Base-by-base conservation (phyloP, 2,888 invertebrate genomes). In the Papilio gigon region DNA sequence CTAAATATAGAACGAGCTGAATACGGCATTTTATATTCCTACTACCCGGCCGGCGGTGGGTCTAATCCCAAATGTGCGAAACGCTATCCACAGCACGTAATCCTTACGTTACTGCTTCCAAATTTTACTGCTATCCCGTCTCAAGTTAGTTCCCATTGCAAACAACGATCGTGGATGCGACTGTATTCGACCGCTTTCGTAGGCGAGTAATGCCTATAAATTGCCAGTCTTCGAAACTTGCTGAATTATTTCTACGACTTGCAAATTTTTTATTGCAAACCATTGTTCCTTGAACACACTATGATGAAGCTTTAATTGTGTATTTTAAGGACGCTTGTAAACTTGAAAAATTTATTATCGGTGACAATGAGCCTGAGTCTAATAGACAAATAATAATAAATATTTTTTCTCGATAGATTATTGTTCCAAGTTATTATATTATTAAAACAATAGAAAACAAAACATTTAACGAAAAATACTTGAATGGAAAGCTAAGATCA, bases 51-150 rank as follows among this genome's bases (percentile, higher is more conserved):
- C 8, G 50, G 33, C 60, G 35, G 35, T 58, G 44, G 58, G 42
- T 37, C 27, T 63, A 68, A 68, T 63, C 63, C 35, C 56, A 30
- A 62, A 56, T 63, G 63, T 56, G 62, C 44, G 37, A 65, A 60
- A 25, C 42, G 42, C 42, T 65, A 65, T 40, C 40, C 37, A 60
- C 33, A 40, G 65, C 60, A 68, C 60, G 65, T 68, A 58, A 25
- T 59, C 58, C 59, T 25, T 17, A 64, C 25, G 40, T 63, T 50
- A 59, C n/a, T 42, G 53, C 60, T 68, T 42, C 60, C 27, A 17
- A 33, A 60, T 65, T 68, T 68, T 53, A 68, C 53, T 68, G 65
- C 65, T 60, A 65, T 65, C 64, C 59, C 25, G 20, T 61, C 50
- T 60, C 64, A 40, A 65, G 60, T 68, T 67, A 14, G 53, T 59